Evolutionary conservation across 92 coral and sea anemone species (phyloP).

Genomic region (Palythoa heliodiscus): DNA sequence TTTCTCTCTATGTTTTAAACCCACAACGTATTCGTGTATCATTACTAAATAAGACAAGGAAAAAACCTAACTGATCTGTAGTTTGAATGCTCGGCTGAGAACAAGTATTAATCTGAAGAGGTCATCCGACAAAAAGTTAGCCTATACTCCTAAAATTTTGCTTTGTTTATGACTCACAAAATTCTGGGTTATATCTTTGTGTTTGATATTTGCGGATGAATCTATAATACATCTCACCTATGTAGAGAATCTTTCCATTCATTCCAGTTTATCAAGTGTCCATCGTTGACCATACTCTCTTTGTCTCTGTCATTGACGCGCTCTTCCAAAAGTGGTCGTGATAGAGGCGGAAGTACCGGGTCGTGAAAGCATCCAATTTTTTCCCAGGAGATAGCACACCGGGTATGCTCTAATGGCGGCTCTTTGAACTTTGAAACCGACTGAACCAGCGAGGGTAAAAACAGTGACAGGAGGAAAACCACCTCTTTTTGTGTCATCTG

Average conservation of each 20-base stretch:
- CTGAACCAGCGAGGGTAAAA: neutral
- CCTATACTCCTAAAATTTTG: no score
- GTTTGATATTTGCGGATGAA: no score
- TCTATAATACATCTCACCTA: neutral
- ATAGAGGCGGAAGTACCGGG: neutral
- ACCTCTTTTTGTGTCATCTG: conserved; percentile 10
- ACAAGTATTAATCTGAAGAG: no score
- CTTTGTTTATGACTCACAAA: no score
- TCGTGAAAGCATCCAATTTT: conserved; percentile 20
- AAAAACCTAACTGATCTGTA: no score
- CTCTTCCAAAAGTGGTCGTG: neutral
- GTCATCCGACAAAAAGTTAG: no score
- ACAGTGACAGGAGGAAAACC: neutral
- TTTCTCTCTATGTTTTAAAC: no score
- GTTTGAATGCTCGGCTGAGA: no score
- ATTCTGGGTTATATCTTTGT: no score
- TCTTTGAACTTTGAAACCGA: conserved; percentile 6
- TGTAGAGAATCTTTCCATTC: conserved; percentile 4
- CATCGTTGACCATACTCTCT: neutral
- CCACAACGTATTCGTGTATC: no score
- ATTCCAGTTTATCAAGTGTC: neutral
- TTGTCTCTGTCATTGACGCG: conserved; percentile 20
- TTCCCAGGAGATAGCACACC: neutral
- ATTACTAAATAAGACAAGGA: no score
- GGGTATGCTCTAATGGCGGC: neutral